These are phyloP conservation scores for Pocillopora grandis DNA, from an alignment of 92 coral and sea anemone species.

Conservation along the genomic window DNA sequence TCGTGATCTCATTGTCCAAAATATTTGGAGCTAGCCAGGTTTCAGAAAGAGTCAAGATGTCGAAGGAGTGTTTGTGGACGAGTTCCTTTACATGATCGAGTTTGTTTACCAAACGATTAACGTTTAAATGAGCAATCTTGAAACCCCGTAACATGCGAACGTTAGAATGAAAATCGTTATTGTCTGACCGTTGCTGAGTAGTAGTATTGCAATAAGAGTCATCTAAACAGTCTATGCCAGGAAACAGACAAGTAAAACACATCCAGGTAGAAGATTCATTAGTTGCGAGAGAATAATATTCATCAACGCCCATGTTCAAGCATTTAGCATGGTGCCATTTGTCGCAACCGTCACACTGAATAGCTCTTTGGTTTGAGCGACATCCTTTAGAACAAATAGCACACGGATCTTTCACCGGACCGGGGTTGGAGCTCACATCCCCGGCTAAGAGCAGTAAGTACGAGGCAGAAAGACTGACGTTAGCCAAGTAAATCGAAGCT, in stretches of 20 bases:
- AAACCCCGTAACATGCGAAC: conserved; percentile 5
- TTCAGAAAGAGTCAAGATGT: too few relatives aligned
- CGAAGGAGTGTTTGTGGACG: too few relatives aligned
- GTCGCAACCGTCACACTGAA: conserved; percentile 52
- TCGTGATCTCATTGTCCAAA: too few relatives aligned
- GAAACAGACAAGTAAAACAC: background rate
- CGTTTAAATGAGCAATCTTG: too few relatives aligned
- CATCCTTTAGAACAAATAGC: conserved; percentile 53
- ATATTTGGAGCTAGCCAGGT: too few relatives aligned
- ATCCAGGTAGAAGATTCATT: conserved; percentile 1
- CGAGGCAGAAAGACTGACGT: background rate
- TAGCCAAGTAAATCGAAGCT: background rate
- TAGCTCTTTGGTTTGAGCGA: conserved; percentile 44
- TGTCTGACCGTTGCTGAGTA: background rate
- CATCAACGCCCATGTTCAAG: conserved; percentile 37
- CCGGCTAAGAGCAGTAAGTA: background rate
- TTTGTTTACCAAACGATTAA: too few relatives aligned
- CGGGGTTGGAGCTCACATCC: background rate
- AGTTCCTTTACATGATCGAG: too few relatives aligned
- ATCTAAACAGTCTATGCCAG: background rate
- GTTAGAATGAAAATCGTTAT: background rate
- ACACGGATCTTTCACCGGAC: conserved; percentile 22
- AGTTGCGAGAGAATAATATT: conserved; percentile 5
- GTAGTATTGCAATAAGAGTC: background rate
- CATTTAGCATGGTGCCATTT: conserved; percentile 63